These are phyloP conservation scores for Gadopsis bispinosus DNA, from an alignment of 2,797 vertebrate species.

Conservation along the genomic window DNA sequence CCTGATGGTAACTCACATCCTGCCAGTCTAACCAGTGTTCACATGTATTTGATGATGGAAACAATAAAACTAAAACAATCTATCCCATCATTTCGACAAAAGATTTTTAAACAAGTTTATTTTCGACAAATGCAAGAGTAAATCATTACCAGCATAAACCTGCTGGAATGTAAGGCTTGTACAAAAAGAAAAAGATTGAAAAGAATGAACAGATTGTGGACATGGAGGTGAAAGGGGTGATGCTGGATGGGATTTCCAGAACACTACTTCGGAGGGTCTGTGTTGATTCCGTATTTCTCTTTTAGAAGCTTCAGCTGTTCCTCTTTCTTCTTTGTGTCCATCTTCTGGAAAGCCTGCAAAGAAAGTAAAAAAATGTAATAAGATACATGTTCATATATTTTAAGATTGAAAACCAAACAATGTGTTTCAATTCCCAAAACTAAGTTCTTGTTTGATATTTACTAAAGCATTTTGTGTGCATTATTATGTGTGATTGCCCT, in stretches of 20 bases:
- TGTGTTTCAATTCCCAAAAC: not conserved
- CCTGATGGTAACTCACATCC: not conserved
- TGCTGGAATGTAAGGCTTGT: constrained; percentile 17
- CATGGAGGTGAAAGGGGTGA: no score
- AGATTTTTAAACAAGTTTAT: not conserved
- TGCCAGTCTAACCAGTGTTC: not conserved
- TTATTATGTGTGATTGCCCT: not conserved
- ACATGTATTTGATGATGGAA: not conserved
- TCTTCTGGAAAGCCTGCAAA: constrained; percentile 97
- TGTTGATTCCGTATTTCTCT: constrained; percentile 99
- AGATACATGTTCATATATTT: not conserved
- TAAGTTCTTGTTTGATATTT: not conserved
- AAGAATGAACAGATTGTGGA: not conserved
- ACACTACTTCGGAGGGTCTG: constrained; percentile 94
- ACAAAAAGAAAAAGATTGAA: constrained; percentile 8
- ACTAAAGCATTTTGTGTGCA: not conserved
- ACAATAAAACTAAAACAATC: not conserved
- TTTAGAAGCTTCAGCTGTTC: constrained; percentile 98
- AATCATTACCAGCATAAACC: not conserved
- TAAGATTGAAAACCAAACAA: not conserved
- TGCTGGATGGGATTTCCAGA: not conserved
- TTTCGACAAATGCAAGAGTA: not conserved
- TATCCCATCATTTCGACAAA: not conserved
- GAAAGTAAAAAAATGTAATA: not conserved
- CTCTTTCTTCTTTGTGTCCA: constrained; percentile 99